Conservation (phyloP, 2,113 vertebrate species). For the Anolis sagrei region DNA sequence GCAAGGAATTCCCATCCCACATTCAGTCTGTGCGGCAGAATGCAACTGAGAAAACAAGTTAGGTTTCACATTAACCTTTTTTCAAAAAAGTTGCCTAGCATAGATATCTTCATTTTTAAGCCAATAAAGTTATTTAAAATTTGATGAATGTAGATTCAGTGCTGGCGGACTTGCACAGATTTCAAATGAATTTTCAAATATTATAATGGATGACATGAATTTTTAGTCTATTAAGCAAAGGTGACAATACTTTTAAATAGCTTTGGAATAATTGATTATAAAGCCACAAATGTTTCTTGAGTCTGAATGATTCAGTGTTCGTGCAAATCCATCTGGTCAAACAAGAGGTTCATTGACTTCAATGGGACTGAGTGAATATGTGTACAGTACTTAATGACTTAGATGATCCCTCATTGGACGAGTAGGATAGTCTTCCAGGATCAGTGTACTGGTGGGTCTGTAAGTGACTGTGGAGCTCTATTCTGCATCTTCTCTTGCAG, state of each 20-base stretch:
- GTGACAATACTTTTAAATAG: background rate
- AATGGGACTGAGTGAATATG: background rate
- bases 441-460: too few relatives aligned
- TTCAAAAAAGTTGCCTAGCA: too few relatives aligned
- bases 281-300: background rate
- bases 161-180: background rate
- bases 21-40: background rate
- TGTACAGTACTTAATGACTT: too few relatives aligned
- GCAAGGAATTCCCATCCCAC: slow-evolving; percentile 34
- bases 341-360: background rate
- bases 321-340: too few relatives aligned
- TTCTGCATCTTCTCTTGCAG: too few relatives aligned
- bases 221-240: background rate
- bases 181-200: background rate
- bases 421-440: too few relatives aligned
- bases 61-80: background rate
- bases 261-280: background rate
- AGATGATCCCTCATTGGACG: too few relatives aligned
- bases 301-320: background rate
- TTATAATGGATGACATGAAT: background rate
- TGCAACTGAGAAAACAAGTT: slow-evolving; percentile 19
- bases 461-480: too few relatives aligned
- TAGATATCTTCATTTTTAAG: too few relatives aligned
- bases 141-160: background rate
- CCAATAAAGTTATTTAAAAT: background rate